phyloP scores from a whole-genome alignment of 2,797 vertebrate species.

The Spheniscus humboldti region DNA sequence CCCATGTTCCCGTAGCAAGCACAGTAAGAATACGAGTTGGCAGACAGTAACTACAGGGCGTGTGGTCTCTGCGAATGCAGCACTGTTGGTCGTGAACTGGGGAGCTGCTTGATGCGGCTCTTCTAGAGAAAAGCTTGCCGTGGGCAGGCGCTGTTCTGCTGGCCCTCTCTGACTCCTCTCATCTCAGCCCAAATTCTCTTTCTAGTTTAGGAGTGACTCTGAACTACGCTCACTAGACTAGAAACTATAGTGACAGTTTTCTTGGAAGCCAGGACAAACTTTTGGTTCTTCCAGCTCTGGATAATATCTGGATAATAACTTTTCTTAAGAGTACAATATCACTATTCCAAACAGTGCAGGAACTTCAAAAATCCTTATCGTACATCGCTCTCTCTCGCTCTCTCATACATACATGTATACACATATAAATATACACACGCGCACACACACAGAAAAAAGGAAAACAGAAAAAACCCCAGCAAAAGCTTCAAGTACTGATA shows the following conservation, averaged over 20 bases:
- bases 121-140: neutral
- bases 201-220: neutral
- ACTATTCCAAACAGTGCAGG: neutral
- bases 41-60: neutral
- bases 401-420: neutral
- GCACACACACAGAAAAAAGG: neutral
- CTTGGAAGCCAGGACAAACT: neutral
- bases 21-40: accelerated
- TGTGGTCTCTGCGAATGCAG: accelerated
- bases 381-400: neutral
- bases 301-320: neutral
- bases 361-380: neutral
- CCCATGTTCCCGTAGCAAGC: accelerated
- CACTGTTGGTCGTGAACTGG: accelerated
- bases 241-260: neutral
- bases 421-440: accelerated
- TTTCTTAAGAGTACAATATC: neutral
- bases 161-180: neutral
- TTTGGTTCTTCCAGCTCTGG: neutral
- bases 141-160: neutral
- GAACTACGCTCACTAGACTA: neutral
- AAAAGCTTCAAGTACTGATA: conserved; percentile 16
- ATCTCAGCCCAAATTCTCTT: neutral
- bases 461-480: neutral
- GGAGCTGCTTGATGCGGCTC: neutral